Evolutionary conservation across 2,888 invertebrate genomes (phyloP).

Genomic region (Camptogramma bilineatum): DNA sequence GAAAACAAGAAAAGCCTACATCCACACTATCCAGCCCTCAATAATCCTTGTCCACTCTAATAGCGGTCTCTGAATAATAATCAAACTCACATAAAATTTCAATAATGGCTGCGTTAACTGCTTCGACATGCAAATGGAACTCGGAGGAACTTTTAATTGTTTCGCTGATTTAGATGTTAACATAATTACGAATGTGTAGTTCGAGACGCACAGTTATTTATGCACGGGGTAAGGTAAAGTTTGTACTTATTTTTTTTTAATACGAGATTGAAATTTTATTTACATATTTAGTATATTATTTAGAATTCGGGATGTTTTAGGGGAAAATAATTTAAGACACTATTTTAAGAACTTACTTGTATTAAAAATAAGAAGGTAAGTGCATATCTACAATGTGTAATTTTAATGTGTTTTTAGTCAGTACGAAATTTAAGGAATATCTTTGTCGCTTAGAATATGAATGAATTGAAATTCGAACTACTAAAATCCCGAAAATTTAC

Average conservation of each 20-base stretch:
- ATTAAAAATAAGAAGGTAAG: too few species aligned
- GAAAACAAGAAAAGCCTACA: constrained; percentile 34
- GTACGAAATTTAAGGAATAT: too few species aligned
- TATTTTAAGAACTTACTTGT: too few species aligned
- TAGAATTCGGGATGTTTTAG: too few species aligned
- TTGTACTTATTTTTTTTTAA: neutral
- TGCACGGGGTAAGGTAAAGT: constrained; percentile 3
- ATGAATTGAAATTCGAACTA: too few species aligned
- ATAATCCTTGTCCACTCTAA: constrained; percentile 79
- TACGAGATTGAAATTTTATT: too few species aligned
- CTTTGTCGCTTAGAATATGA: too few species aligned
- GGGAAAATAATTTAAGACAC: too few species aligned
- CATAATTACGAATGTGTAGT: constrained; percentile 2
- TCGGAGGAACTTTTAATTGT: constrained; percentile 61
- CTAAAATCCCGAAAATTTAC: too few species aligned
- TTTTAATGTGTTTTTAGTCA: too few species aligned
- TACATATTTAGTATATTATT: too few species aligned
- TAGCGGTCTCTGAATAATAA: constrained; percentile 85
- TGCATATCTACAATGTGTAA: too few species aligned
- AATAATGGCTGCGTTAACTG: constrained; percentile 79
- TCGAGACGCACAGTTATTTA: constrained; percentile 26
- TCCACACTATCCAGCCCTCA: constrained; percentile 54
- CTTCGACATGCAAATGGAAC: constrained; percentile 73
- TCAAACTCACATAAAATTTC: constrained; percentile 85
- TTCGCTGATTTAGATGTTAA: constrained; percentile 28